Evolutionary conservation across 2,113 vertebrate species (phyloP), one percentile per base, ranked within the genome.

Genomic region (Pagrus major): DNA sequence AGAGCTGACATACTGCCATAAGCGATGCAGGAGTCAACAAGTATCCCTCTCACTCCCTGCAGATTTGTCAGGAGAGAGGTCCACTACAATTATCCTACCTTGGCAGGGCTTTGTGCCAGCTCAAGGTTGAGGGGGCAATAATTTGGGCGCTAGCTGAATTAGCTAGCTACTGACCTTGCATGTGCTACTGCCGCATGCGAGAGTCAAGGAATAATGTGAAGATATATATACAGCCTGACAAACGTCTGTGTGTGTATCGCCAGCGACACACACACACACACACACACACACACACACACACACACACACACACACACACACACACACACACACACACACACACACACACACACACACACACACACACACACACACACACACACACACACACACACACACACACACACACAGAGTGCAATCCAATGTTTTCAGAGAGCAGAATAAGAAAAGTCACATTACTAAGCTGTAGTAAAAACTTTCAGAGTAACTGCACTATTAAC

Each of bases 111-210:
- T 79, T 89, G 73, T 89, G 86, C 81, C 81, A 83, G 86, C 76
- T 90, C 90, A 93, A 95, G 94, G 94, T 93, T 89, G 84, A 88
- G 69, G 88, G 90, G 90, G 75, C 87, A 89, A 91, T 90, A 66
- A 92, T 88, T 89, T 90, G 83, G 89, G 78, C 6, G 14, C 5
- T 3, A 71, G 69, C 77, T 83, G 80, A 92, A 92, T 91, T 92
- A 93, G 84, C 91, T 65, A 41, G 59, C 37, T 41, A 27, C 76
- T 81, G 89, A 93, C 90, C 93, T 93, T 92, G 87, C 25, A 46
- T 70, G 49, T 42, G 68, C 79, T 66, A 56, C 83, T 66, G 78
- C 77, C 18, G 46, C 71, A 82, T 76, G 72, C 61, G 31, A 70
- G 70, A 54, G 64, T 71, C 79, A 76, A 87, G 71, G 65, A 66